Percentiles rank a stretch among this genome's conserved stretches.
phyloP scores from a whole-genome alignment of 2,113 vertebrate species.

The Pituophis catenifer region DNA sequence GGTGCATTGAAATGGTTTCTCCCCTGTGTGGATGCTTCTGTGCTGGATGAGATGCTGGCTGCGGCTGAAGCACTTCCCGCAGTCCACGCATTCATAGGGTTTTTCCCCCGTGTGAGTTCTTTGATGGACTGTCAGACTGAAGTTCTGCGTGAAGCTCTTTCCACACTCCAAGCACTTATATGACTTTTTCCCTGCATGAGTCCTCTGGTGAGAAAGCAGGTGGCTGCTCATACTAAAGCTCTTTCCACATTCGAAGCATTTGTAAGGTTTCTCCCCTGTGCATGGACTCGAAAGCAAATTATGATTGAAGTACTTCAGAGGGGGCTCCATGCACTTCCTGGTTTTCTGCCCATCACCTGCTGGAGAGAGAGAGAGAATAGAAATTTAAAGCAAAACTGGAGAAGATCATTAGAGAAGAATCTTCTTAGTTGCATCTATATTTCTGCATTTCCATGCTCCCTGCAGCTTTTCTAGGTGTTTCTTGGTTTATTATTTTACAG shows the following conservation, averaged over 20 bases:
- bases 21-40: neutral
- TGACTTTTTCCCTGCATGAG: neutral
- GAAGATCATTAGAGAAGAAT: neutral
- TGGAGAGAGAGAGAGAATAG: neutral
- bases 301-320: neutral
- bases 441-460: neutral
- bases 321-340: neutral
- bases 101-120: neutral
- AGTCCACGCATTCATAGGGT: neutral
- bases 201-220: neutral
- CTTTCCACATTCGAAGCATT: neutral
- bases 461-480: neutral
- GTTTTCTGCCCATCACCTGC: neutral
- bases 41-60: neutral
- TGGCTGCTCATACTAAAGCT: neutral
- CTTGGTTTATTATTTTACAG: neutral
- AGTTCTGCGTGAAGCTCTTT: neutral
- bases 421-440: neutral
- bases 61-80: neutral
- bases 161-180: neutral
- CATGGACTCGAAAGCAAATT: neutral
- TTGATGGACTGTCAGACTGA: neutral
- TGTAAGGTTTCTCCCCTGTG: neutral
- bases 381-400: neutral
- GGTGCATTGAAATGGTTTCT: neutral